Conservation (phyloP, 2,888 invertebrate species). For the Cartodere bifasciata region DNA sequence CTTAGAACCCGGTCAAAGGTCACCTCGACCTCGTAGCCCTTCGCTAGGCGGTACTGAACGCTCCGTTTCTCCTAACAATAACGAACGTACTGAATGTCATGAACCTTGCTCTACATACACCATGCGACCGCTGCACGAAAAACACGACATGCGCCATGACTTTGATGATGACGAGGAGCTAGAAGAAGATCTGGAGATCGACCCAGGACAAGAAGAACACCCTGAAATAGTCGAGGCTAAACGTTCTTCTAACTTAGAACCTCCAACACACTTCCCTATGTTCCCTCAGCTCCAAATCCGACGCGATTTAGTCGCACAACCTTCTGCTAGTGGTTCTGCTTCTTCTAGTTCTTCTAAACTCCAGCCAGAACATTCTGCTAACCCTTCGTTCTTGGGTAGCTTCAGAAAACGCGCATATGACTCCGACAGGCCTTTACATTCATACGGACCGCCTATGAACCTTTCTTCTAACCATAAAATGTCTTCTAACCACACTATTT, state of each 20-base stretch:
- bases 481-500: too few species aligned
- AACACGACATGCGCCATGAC: conserved; percentile 38
- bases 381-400: conserved; percentile 39
- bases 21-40: conserved; percentile 29
- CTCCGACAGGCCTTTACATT: conserved; percentile 37
- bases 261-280: conserved; percentile 18
- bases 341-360: too few species aligned
- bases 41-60: conserved; percentile 28
- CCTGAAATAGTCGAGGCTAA: conserved; percentile 37
- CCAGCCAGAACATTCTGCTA: conserved; percentile 38
- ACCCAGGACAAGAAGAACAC: conserved; percentile 33
- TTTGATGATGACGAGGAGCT: conserved; percentile 27
- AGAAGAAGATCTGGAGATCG: conserved; percentile 32
- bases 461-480: too few species aligned
- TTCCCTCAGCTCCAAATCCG: conserved; percentile 52
- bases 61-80: conserved; percentile 28
- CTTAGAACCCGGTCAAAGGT: conserved; percentile 39
- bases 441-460: too few species aligned
- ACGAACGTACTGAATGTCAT: conserved; percentile 59
- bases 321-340: conserved; percentile 30
- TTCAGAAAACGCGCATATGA: conserved; percentile 47
- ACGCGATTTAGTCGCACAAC: conserved; percentile 49
- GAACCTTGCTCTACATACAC: conserved; percentile 44
- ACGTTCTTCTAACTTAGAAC: conserved; percentile 37
- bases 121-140: conserved; percentile 53